These are phyloP conservation scores for Scaptodrosophila latifasciaeformis DNA, from an alignment of 2,888 invertebrate species.

Conservation along the genomic window DNA sequence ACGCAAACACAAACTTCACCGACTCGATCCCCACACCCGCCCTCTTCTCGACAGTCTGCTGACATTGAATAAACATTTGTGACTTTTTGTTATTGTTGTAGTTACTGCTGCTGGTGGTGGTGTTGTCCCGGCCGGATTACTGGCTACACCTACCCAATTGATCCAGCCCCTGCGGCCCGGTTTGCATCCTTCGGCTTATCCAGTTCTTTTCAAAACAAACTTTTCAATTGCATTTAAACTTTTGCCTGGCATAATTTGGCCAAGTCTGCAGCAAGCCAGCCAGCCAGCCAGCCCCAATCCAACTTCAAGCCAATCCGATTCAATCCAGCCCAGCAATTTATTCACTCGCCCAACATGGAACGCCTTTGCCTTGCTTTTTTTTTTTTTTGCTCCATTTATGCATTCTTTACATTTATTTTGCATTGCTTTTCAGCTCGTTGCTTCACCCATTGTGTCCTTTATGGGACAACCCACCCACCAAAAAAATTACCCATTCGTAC, in stretches of 20 bases:
- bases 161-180: not conserved
- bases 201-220: constrained; percentile 39
- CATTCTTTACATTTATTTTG: constrained; percentile 16
- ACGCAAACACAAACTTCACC: not conserved
- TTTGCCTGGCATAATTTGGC: constrained; percentile 46
- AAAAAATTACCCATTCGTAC: no score
- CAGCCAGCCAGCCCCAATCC: constrained; percentile 7
- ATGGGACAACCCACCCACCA: no score
- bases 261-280: constrained; percentile 19
- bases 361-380: constrained; percentile 30
- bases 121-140: not conserved
- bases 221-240: constrained; percentile 61
- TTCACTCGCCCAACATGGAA: no score
- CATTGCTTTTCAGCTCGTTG: constrained; percentile 13
- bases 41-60: constrained; percentile 11
- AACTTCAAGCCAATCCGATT: no score
- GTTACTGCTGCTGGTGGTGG: no score
- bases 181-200: constrained; percentile 6
- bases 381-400: not conserved
- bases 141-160: no score
- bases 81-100: constrained; percentile 25
- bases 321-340: no score
- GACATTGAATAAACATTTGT: constrained; percentile 50
- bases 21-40: not conserved
- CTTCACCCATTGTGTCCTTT: not conserved